phyloP scores from a whole-genome alignment of 1,140 invertebrate species.

The Orius insidiosus region DNA sequence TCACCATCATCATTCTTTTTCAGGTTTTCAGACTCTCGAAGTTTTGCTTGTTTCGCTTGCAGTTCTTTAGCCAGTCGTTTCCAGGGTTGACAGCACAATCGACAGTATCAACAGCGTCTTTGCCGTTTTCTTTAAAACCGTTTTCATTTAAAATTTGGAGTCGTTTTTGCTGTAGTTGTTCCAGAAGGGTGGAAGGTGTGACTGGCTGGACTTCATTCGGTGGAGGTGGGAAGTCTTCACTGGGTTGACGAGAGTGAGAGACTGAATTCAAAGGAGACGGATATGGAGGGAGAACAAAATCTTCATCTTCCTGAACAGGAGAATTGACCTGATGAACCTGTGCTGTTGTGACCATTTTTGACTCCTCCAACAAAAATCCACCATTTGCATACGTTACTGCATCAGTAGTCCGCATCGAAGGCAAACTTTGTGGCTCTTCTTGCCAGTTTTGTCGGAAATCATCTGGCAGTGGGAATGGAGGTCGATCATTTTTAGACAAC shows the following conservation, averaged over 20 bases:
- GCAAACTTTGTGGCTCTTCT: slow-evolving; percentile 29
- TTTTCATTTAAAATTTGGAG: slow-evolving; percentile 36
- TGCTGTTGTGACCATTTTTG: slow-evolving; percentile 53
- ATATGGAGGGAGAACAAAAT: slow-evolving; percentile 52
- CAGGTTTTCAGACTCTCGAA: neutral
- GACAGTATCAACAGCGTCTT: slow-evolving; percentile 23
- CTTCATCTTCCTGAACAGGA: slow-evolving; percentile 25
- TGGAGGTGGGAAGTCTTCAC: slow-evolving; percentile 76
- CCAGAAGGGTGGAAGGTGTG: slow-evolving; percentile 38
- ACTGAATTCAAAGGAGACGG: slow-evolving; percentile 51
- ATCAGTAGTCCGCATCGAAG: slow-evolving; percentile 25
- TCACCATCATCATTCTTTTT: slow-evolving; percentile 13
- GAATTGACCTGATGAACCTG: slow-evolving; percentile 62
- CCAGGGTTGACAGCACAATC: slow-evolving; percentile 18
- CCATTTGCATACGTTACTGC: slow-evolving; percentile 35
- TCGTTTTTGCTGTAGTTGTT: slow-evolving; percentile 57
- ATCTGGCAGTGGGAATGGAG: slow-evolving; percentile 29
- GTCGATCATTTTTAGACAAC: slow-evolving; percentile 35
- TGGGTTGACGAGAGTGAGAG: slow-evolving; percentile 63
- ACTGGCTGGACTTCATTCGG: slow-evolving; percentile 36
- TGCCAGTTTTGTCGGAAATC: slow-evolving; percentile 2
- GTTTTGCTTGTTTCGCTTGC: slow-evolving; percentile 47
- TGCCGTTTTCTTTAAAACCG: slow-evolving; percentile 6
- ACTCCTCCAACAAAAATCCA: slow-evolving; percentile 23
- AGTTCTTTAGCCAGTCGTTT: slow-evolving; percentile 50